Evolutionary conservation across 2,797 vertebrate genomes (phyloP), one percentile per base, ranked within the genome.

Genomic region (Poeciliopsis gracilis): DNA sequence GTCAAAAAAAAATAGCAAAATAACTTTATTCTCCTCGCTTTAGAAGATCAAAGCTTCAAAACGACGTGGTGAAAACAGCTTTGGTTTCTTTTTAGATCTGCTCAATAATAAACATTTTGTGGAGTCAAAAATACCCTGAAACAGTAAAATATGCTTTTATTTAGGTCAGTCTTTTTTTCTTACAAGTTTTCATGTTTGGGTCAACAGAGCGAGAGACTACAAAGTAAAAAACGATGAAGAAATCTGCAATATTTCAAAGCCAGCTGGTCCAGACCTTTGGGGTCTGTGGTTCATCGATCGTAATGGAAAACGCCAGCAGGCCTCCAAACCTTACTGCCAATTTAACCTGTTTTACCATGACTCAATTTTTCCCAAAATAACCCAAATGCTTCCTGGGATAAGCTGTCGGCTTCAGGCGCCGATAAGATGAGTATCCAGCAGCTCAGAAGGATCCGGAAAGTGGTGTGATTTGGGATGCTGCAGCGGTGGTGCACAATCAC

Each of bases 291-390:
- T 86, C 86, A 92, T 93, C 83, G 63, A 89, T 90, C 84, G 84
- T 89, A 87, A 90, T 91, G 82, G 86, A 90, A 92, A 70, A 90
- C 25, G 18, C 61, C 86, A 87, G 83, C 78, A 81, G 85, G 81
- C 86, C 86, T 87, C 82, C 55, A 73, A 82, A 90, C 80, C 74
- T 85, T 73, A 73, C 84, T 90, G 90, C 83, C 87, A 86, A 92
- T 93, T 91, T 88, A 84, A 92, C 88, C 82, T 83, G 55, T 87
- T 90, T 72, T 61, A 91, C 90, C 87, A 87, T 90, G 90, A 94
- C 92, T 90, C 82, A 90, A 77, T 86, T 91, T 87, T 88, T 88
- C 85, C 82, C 86, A 78, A 91, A 86, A 91, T 88, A 93, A 87
- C 88, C 82, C 82, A 77, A 82, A 75, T 87, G 79, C 78, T 91